Evolutionary conservation across 2,888 invertebrate genomes (phyloP).

Genomic region (Chloromyia formosa): DNA sequence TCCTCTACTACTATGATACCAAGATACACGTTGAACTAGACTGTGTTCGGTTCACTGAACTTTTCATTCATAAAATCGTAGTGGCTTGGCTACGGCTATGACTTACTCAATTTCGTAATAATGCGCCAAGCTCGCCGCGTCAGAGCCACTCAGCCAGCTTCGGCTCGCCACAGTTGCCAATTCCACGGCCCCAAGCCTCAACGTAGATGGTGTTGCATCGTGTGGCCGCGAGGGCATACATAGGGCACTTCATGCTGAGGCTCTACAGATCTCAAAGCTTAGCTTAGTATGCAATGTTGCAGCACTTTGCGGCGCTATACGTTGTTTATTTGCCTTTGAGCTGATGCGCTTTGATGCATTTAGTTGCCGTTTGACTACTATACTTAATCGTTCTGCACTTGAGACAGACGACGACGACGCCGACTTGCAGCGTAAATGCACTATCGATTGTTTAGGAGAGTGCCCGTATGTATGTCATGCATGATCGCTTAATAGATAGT

Average conservation of each 20-base stretch:
- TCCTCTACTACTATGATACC: constrained; percentile 39
- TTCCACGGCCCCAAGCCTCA: background rate
- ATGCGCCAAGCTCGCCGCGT: constrained; percentile 20
- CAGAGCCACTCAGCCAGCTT: constrained; percentile 28
- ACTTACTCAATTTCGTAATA: constrained; percentile 55
- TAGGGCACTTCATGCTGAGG: constrained; percentile 18
- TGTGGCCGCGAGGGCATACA: background rate
- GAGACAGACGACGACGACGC: background rate
- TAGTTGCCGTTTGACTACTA: background rate
- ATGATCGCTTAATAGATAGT: background rate
- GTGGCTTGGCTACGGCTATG: background rate
- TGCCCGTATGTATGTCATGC: background rate
- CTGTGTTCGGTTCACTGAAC: constrained; percentile 56
- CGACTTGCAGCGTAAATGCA: constrained; percentile 1
- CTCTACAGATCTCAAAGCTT: too few species aligned
- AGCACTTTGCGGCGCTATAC: too few species aligned
- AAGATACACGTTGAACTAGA: constrained; percentile 43
- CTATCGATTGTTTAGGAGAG: background rate
- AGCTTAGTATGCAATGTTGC: too few species aligned
- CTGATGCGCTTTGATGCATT: background rate
- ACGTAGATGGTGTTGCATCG: constrained; percentile 15
- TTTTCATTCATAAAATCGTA: constrained; percentile 60
- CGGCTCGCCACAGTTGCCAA: constrained; percentile 11
- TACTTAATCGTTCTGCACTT: constrained; percentile 2
- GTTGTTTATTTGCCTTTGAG: too few species aligned